Conservation (phyloP, 2,113 vertebrate genomes). For the Pitta sordida region DNA sequence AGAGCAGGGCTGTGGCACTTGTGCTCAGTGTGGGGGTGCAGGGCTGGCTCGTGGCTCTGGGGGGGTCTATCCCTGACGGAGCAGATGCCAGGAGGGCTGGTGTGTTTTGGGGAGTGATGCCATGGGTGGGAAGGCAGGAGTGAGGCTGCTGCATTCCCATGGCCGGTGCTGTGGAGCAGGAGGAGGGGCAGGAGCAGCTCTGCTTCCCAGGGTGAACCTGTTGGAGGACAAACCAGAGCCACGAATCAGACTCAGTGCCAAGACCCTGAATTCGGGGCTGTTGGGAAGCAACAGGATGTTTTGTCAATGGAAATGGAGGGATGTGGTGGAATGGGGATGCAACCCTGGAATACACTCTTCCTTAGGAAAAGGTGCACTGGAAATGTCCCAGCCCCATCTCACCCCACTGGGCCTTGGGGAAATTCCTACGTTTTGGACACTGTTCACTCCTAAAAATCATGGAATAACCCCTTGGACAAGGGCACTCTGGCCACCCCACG, state of each 20-base stretch:
- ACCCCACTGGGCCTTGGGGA: accelerated
- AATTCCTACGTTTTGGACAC: not conserved
- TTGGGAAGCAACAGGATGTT: not conserved
- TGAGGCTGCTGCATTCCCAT: not conserved
- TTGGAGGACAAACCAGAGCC: not conserved
- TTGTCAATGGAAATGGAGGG: not conserved
- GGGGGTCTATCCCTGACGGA: not conserved
- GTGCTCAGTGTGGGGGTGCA: accelerated
- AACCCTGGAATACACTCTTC: not conserved
- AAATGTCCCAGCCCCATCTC: accelerated
- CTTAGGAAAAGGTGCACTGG: not conserved
- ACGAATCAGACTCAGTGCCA: not conserved
- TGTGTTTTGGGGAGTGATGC: not conserved
- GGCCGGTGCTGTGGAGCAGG: accelerated
- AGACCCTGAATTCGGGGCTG: not conserved
- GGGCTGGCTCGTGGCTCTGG: not conserved
- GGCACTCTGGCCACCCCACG: not conserved
- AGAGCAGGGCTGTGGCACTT: not conserved
- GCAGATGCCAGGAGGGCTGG: accelerated
- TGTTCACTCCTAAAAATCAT: not conserved
- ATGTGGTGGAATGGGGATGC: not conserved
- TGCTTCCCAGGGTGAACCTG: not conserved
- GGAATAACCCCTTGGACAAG: not conserved
- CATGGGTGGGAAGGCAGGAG: not conserved
- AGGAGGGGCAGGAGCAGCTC: not conserved